Evolutionary conservation across 2,797 vertebrate genomes (phyloP).

Genomic region (Chaunax sp.): DNA sequence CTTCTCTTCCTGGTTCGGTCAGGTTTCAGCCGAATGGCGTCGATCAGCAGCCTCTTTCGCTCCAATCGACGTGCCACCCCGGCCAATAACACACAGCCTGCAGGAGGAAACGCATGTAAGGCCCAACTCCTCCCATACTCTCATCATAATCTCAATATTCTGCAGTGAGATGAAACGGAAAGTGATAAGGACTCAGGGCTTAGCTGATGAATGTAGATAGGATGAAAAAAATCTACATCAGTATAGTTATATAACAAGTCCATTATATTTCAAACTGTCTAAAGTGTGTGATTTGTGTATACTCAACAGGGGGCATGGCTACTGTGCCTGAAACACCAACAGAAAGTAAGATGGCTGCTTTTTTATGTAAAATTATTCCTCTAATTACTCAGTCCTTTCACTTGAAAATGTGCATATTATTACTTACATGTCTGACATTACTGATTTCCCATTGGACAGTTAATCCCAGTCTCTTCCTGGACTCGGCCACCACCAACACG

Average conservation of each 20-base stretch:
- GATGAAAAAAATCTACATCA: too few species aligned
- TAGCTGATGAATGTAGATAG: background rate
- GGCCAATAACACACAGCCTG: background rate
- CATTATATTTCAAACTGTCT: background rate
- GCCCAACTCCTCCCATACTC: background rate
- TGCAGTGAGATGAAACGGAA: background rate
- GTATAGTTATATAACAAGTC: background rate
- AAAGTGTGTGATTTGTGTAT: conserved; percentile 1
- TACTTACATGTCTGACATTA: background rate
- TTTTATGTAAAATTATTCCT: background rate
- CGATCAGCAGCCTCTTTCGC: conserved; percentile 76
- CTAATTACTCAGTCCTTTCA: background rate
- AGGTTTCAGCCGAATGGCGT: conserved; percentile 77
- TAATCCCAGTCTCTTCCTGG: conserved; percentile 82
- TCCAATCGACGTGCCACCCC: conserved; percentile 71
- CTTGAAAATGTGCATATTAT: background rate
- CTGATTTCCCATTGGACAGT: conserved; percentile 62
- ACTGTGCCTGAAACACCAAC: conserved; percentile 66
- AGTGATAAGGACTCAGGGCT: too few species aligned
- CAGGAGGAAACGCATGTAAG: conserved; percentile 66
- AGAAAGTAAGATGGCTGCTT: conserved; percentile 58
- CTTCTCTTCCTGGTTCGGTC: background rate
- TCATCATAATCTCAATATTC: background rate
- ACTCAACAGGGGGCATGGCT: conserved; percentile 62
- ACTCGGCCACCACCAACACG: conserved; percentile 56